Percentiles rank a stretch among this genome's conserved stretches.
phyloP scores from a whole-genome alignment of 2,888 invertebrate species.

The Portevinia maculata region DNA sequence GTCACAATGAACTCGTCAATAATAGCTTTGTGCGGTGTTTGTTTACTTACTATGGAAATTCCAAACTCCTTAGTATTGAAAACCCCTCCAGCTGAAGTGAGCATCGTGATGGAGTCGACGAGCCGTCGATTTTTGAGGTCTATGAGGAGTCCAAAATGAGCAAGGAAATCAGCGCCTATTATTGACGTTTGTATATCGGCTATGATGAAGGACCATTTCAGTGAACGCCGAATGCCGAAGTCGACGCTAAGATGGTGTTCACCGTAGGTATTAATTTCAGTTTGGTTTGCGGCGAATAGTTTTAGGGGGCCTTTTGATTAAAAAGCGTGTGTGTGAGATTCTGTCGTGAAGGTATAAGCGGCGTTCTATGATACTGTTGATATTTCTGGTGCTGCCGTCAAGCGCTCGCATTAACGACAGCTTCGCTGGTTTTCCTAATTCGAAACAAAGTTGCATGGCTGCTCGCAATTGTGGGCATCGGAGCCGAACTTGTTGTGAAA shows the following conservation, averaged over 20 bases:
- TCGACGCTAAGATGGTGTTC: too few species aligned
- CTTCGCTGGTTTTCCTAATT: background rate
- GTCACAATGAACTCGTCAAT: too few species aligned
- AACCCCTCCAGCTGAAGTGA: too few species aligned
- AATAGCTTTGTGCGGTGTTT: too few species aligned
- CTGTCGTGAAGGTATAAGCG: background rate
- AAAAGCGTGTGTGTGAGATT: too few species aligned
- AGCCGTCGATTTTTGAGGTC: too few species aligned
- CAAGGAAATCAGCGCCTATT: too few species aligned
- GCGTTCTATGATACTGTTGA: background rate
- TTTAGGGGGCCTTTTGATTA: too few species aligned
- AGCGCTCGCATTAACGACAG: slow-evolving; percentile 1
- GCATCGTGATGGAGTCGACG: too few species aligned
- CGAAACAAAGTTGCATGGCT: slow-evolving; percentile 17
- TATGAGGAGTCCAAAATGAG: too few species aligned
- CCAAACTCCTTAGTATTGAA: too few species aligned
- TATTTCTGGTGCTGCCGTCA: background rate
- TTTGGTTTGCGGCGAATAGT: slow-evolving; percentile 4
- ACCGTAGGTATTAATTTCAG: background rate
- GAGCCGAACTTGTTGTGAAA: background rate
- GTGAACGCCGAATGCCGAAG: slow-evolving; percentile 6
- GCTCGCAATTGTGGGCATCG: slow-evolving; percentile 2
- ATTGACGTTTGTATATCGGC: background rate
- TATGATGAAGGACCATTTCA: background rate
- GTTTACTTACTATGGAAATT: too few species aligned